Base-by-base conservation (phyloP, 35 echinoderm and acorn worm species). In the Nesometra sesokonis region DNA sequence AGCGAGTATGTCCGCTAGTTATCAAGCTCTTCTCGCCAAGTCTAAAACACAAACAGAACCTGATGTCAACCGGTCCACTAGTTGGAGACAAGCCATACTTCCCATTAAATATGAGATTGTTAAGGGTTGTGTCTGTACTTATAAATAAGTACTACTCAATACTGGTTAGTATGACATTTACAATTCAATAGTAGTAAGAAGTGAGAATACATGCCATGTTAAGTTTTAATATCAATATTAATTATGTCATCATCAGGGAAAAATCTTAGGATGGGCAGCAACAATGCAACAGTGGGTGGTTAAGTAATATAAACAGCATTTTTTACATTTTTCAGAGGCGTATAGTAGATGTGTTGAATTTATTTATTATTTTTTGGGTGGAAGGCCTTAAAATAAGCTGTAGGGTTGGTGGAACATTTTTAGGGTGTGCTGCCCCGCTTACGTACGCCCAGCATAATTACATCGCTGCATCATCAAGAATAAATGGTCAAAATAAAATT, bases 11-110 rank as follows among this genome's bases (percentile, higher is more conserved):
- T 47, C 96, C 96, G 31, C 77, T 99, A 32, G 89, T 99, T 36
- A 99, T 99, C 76, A 99, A 94, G 79, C 90, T 99, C 0, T 99
- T 99, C 77, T 99, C 96, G 80, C 96, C 96, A 27, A 94, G 92
- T 35, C 40, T 94, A 3, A 94, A 99, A 79, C 92, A 99, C 57
- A 87, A 93, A 1, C 92, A 94, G 81, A 90, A 90, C 11, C 11
- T 92, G 47, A 46, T 35, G 0, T 79, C 79, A 17, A 90, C 92
- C 9, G 32, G 86, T 3, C 90, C 87, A 17, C 30, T 87, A 33
- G 91, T 80, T 85, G 93, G 88, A 32, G 96, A 99, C 87, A 94
- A 94, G 78, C 96, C 92, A 35, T 92, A 90, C 19, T 99, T 99
- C 46, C 92, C 90, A 33, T 83, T 99, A 78, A 94, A 84, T 33